Conservation (phyloP, 2,888 invertebrate genomes). For the Prosopocoilus inquinatus region DNA sequence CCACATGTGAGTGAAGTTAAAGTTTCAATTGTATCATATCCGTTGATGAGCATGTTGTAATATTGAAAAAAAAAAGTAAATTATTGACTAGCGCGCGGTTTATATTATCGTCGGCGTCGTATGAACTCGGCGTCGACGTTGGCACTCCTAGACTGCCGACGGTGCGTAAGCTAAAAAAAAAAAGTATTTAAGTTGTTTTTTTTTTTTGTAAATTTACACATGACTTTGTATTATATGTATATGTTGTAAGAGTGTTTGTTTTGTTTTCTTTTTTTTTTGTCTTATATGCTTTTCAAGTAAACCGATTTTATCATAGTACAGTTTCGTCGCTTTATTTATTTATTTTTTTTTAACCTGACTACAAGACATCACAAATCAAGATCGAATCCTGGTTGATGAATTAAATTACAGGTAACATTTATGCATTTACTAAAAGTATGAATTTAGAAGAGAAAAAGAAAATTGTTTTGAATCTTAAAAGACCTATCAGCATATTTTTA, state of each 20-base stretch:
- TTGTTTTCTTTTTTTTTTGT: constrained; percentile 26
- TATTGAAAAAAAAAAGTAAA: not conserved
- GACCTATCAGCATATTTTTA: no score
- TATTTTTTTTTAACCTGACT: no score
- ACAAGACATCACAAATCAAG: no score
- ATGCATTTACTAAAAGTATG: no score
- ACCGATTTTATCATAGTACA: constrained; percentile 5
- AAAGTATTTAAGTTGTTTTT: constrained; percentile 18
- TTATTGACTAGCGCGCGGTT: constrained; percentile 1
- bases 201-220: constrained; percentile 17
- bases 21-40: constrained; percentile 10
- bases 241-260: constrained; percentile 29
- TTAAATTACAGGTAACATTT: no score
- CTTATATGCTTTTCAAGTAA: constrained; percentile 19
- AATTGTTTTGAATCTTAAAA: no score
- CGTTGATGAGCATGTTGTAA: constrained; percentile 8
- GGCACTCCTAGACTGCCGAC: not conserved
- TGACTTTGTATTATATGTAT: constrained; percentile 26
- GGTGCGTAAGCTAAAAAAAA: not conserved
- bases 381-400: no score
- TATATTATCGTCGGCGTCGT: not conserved
- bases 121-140: constrained; percentile 4
- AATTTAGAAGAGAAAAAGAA: no score
- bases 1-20: not conserved
- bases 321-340: no score